Evolutionary conservation across 2,888 invertebrate genomes (phyloP).

Genomic region (Synanthedon andrenaeformis): DNA sequence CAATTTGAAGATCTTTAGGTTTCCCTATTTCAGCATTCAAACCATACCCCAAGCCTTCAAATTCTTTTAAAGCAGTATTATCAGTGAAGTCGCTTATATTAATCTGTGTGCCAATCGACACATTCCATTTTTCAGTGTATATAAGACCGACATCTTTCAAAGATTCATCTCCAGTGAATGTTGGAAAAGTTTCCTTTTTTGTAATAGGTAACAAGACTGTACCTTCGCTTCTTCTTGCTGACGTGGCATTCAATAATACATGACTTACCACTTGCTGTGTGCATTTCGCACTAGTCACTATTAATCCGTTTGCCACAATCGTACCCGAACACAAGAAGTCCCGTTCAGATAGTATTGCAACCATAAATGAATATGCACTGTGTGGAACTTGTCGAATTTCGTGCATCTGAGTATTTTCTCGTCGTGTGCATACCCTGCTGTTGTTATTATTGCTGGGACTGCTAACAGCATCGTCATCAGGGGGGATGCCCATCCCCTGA

Average conservation of each 20-base stretch:
- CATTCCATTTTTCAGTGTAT: conserved; percentile 47
- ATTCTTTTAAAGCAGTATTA: conserved; percentile 23
- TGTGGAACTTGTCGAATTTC: conserved; percentile 34
- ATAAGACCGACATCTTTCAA: conserved; percentile 47
- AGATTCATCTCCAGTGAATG: conserved; percentile 25
- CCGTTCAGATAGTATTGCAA: conserved; percentile 47
- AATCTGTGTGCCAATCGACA: conserved; percentile 37
- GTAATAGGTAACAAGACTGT: conserved; percentile 32
- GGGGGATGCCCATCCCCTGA: conserved; percentile 16
- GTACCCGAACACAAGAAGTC: conserved; percentile 51
- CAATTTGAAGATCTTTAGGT: conserved; percentile 37
- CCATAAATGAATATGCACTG: conserved; percentile 53
- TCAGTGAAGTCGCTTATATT: conserved; percentile 39
- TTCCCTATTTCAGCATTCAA: conserved; percentile 44
- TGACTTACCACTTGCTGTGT: conserved; percentile 30
- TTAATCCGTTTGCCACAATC: conserved; percentile 43
- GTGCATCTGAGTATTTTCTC: conserved; percentile 43
- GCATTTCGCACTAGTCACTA: conserved; percentile 49
- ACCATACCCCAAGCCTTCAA: conserved; percentile 51
- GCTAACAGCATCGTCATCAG: conserved; percentile 14
- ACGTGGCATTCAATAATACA: conserved; percentile 44
- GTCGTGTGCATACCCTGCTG: conserved; percentile 37
- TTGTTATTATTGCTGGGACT: conserved; percentile 6
- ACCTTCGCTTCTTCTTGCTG: conserved; percentile 32
- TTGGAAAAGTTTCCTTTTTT: conserved; percentile 48